phyloP scores from a whole-genome alignment of 1,140 invertebrate species.

The Spodoptera frugiperda region DNA sequence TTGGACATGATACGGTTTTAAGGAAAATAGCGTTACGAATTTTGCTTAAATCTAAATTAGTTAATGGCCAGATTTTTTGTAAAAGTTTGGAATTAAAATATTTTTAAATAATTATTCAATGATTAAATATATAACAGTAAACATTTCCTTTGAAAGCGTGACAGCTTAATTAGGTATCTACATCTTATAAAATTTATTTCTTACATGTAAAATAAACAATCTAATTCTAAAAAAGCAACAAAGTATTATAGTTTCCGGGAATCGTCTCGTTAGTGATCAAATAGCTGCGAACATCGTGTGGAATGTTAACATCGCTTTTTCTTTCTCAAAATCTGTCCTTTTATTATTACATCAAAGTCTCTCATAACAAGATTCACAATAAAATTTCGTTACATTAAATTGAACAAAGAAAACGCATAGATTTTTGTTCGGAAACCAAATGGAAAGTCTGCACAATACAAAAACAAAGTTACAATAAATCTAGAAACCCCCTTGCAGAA shows the following conservation, averaged over 20 bases:
- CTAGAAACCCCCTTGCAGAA: constrained; percentile 68
- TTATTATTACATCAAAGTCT: constrained; percentile 76
- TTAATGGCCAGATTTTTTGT: no score
- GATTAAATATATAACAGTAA: no score
- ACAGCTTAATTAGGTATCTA: no score
- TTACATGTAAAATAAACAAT: constrained; percentile 66
- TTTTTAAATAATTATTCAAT: no score
- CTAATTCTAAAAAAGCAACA: constrained; percentile 71
- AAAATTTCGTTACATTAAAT: constrained; percentile 55
- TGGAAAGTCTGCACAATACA: constrained; percentile 47
- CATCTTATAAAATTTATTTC: no score
- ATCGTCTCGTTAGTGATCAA: constrained; percentile 75
- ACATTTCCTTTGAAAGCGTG: no score
- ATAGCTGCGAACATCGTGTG: constrained; percentile 66
- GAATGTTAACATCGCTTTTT: constrained; percentile 74
- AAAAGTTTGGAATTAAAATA: no score
- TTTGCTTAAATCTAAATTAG: no score
- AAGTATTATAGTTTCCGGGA: constrained; percentile 76
- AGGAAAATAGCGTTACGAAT: neutral
- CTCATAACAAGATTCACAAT: constrained; percentile 66
- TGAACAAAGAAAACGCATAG: constrained; percentile 58
- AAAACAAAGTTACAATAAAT: constrained; percentile 70
- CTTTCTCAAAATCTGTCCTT: constrained; percentile 65
- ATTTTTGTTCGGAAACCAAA: constrained; percentile 52
- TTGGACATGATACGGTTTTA: neutral